Conservation (phyloP, 2,797 vertebrate genomes). For the Hybognathus amarus region DNA sequence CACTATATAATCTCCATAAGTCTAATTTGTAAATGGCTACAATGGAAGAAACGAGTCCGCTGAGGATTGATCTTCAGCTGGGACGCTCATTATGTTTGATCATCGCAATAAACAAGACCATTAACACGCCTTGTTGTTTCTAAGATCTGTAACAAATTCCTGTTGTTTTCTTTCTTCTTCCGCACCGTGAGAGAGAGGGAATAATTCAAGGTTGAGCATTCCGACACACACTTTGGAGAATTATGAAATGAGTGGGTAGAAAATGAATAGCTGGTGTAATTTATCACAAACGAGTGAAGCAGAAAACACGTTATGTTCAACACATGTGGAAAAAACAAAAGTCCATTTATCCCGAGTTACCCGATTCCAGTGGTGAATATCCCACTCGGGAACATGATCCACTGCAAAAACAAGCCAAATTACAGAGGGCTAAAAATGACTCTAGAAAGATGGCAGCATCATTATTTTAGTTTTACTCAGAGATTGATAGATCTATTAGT, state of each 20-base stretch:
- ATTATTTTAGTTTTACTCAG: neutral
- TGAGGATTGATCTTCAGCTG: conserved; percentile 71
- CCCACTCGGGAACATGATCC: neutral
- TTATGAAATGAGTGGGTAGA: conserved; percentile 71
- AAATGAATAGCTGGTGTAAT: conserved; percentile 68
- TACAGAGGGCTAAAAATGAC: neutral
- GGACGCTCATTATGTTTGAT: conserved; percentile 78
- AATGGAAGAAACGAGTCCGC: conserved; percentile 72
- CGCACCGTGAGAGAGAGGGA: conserved; percentile 55
- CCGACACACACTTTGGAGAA: conserved; percentile 66
- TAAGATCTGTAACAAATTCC: conserved; percentile 72
- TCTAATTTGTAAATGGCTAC: conserved; percentile 78
- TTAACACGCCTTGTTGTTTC: conserved; percentile 77
- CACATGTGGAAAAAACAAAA: neutral
- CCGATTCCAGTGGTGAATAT: neutral
- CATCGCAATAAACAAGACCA: conserved; percentile 77
- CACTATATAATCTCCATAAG: conserved; percentile 56
- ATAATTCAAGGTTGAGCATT: conserved; percentile 79
- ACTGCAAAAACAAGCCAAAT: neutral
- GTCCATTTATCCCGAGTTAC: conserved; percentile 13
- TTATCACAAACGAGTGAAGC: conserved; percentile 49
- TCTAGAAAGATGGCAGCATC: neutral
- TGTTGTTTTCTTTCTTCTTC: conserved; percentile 60
- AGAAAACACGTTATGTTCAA: conserved; percentile 53
- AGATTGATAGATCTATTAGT: neutral